These are phyloP conservation scores for Muscicapa adusta DNA, from an alignment of 2,113 vertebrate genomes.

Conservation along the genomic window DNA sequence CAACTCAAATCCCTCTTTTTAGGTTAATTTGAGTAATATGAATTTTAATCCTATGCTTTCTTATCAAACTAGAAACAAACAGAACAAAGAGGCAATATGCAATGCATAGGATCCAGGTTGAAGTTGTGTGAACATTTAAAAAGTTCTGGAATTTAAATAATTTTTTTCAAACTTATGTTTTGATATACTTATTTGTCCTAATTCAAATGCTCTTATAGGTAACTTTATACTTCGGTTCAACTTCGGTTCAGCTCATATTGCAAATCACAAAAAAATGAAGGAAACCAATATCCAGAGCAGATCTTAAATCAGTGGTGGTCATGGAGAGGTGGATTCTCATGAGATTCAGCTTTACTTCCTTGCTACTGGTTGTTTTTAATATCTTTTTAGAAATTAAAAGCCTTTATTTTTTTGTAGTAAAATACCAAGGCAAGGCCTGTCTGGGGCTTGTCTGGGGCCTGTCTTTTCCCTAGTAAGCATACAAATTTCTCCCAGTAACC, in stretches of 20 bases:
- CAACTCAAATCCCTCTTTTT: neutral
- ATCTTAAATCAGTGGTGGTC: neutral
- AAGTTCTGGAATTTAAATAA: neutral
- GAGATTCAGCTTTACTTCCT: neutral
- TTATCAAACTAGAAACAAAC: neutral
- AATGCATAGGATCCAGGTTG: neutral
- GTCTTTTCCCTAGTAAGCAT: neutral
- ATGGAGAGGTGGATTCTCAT: neutral
- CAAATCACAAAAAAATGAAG: neutral
- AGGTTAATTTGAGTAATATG: neutral
- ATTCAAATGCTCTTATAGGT: neutral
- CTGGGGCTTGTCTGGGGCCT: neutral
- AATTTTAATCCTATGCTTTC: neutral
- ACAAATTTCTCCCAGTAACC: conserved; percentile 64
- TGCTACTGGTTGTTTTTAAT: neutral
- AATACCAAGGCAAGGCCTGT: neutral
- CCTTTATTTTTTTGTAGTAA: neutral
- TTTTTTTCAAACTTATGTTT: neutral
- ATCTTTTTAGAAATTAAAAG: neutral
- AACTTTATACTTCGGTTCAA: neutral
- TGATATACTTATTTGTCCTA: neutral
- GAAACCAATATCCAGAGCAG: neutral
- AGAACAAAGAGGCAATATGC: neutral
- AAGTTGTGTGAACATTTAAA: neutral
- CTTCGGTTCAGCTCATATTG: neutral